These are phyloP conservation scores for Diabrotica undecimpunctata DNA, from an alignment of 1,140 invertebrate species.

Conservation along the genomic window DNA sequence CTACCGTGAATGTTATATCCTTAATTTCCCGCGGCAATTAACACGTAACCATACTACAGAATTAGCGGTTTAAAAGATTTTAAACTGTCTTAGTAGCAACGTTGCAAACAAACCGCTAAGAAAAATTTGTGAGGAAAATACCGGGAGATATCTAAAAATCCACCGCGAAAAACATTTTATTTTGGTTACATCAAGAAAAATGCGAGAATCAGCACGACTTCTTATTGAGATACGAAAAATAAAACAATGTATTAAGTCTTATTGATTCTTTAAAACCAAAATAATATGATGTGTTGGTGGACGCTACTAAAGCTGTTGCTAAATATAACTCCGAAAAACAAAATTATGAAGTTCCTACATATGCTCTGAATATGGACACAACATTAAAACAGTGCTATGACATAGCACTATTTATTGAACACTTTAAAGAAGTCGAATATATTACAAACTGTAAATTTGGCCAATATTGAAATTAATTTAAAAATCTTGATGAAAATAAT, in stretches of 20 bases:
- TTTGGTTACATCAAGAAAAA: constrained; percentile 38
- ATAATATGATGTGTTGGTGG: constrained; percentile 27
- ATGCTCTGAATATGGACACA: constrained; percentile 30
- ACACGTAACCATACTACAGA: neutral
- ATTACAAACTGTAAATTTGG: neutral
- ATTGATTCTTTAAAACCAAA: constrained; percentile 32
- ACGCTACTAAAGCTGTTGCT: constrained; percentile 25
- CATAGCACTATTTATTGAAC: constrained; percentile 13
- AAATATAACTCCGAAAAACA: constrained; percentile 25
- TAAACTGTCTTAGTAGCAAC: neutral
- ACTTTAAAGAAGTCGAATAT: too few species aligned
- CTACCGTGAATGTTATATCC: too few species aligned
- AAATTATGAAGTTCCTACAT: constrained; percentile 23
- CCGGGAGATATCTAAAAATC: constrained; percentile 37
- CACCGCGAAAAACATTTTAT: too few species aligned
- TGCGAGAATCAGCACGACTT: constrained; percentile 37
- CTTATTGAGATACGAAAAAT: constrained; percentile 34
- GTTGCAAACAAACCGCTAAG: neutral
- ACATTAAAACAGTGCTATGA: constrained; percentile 23
- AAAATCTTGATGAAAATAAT: too few species aligned
- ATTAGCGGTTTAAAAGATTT: constrained; percentile 3
- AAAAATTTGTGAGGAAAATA: constrained; percentile 20
- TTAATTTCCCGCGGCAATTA: too few species aligned
- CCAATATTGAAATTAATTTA: neutral
- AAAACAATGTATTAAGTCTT: constrained; percentile 24